These are phyloP conservation scores for Alethe castanea DNA, from an alignment of 2,113 vertebrate species.

Conservation along the genomic window DNA sequence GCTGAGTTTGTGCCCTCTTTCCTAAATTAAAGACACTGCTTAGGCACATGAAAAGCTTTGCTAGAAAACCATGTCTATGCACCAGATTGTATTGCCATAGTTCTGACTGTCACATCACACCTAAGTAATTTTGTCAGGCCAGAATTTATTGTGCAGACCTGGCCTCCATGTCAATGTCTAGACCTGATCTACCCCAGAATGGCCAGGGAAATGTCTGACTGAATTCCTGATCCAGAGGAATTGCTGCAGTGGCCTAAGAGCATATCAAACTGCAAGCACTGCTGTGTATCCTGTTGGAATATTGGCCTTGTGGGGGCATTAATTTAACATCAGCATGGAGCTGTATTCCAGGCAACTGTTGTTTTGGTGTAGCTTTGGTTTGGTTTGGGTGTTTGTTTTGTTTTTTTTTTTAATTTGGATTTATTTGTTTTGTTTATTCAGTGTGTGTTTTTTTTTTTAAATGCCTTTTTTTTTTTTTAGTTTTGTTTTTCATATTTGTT, in stretches of 20 bases:
- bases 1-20: not conserved
- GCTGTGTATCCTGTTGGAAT: not conserved
- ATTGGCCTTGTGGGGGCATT: not conserved
- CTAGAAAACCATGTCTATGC: not conserved
- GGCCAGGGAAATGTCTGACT: conserved; percentile 1
- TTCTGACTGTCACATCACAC: not conserved
- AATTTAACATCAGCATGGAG: not conserved
- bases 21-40: not conserved
- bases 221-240: not conserved
- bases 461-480: not conserved
- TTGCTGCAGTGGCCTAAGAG: not conserved
- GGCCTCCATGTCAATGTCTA: not conserved
- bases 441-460: too few species aligned
- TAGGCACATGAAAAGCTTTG: not conserved
- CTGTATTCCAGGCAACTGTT: not conserved
- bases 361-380: too few species aligned
- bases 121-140: not conserved
- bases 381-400: not conserved
- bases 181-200: not conserved
- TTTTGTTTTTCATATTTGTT: not conserved
- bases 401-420: not conserved
- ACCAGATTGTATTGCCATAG: not conserved
- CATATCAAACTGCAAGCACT: not conserved
- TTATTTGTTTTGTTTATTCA: not conserved
- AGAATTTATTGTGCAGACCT: not conserved